Base-by-base conservation (phyloP, 2,113 vertebrate genomes). In the Piaya cayana region DNA sequence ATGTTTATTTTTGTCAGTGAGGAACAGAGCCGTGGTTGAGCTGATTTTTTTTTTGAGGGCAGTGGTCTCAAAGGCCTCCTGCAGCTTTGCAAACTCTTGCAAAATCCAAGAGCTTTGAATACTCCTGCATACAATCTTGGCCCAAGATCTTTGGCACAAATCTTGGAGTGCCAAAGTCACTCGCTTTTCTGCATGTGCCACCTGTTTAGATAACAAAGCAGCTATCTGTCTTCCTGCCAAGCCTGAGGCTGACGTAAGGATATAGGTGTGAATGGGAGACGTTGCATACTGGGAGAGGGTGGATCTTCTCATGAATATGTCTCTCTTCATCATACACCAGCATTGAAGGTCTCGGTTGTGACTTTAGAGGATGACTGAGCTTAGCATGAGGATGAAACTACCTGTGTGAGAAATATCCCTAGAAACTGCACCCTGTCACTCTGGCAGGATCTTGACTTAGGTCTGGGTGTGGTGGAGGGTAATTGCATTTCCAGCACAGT, bases 31-130 rank as follows among this genome's bases (percentile, higher is more conserved):
- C 1, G 0, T 3, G 25, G 27, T 8, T 23, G 65, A 78, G 56
- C 69, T 68, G 49, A 58, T 27, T 83, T 86, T 94, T 27, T 83
- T 86, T 94, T 63, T n/a, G 36, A 88, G 76, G 60, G 22, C 59
- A 88, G 21, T 62, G 18, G 18, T 90, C 45, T 58, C 42, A 39
- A 74, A 68, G 43, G 30, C 52, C 27, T 75, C 67, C 45, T 84
- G 39, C 49, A 45, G 45, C 78, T 93, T 91, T 76, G 45, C 45
- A 74, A 42, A 53, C 21, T 36, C 60, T 68, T 72, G 77, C 74
- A 91, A 94, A 93, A 80, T 30, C 37, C 47, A n/a, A 63, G 30
- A 62, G 75, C 75, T 94, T 90, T 88, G 82, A 77, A 85, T 92
- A 42, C 63, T 65, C n/a, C 27, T 88, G 79, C 63, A 11, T 50